Conservation (phyloP, 1,140 invertebrate species). For the Mactra quadrangularis region DNA sequence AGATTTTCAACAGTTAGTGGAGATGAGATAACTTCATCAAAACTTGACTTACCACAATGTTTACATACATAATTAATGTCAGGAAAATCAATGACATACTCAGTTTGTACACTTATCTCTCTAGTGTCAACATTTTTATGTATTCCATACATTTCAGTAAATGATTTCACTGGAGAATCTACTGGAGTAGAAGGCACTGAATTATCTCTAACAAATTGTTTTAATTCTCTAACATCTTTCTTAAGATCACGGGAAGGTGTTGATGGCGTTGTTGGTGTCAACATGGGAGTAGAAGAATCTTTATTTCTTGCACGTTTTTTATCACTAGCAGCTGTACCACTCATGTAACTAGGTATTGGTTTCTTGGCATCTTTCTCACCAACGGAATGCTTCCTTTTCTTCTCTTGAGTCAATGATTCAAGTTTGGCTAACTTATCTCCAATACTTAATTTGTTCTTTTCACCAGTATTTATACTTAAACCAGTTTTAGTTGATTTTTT, state of each 20-base stretch:
- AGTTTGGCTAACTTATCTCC: conserved; percentile 51
- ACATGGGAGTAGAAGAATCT: conserved; percentile 17
- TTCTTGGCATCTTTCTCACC: conserved; percentile 45
- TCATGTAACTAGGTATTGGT: conserved; percentile 51
- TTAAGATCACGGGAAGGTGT: conserved; percentile 30
- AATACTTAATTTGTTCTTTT: conserved; percentile 41
- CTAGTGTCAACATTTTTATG: background rate
- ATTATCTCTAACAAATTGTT: conserved; percentile 47
- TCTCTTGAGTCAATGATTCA: conserved; percentile 56
- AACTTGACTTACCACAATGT: conserved; percentile 57
- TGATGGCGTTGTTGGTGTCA: too few relatives aligned
- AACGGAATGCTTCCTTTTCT: conserved; percentile 49
- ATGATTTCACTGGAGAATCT: conserved; percentile 25
- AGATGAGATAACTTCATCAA: conserved; percentile 21
- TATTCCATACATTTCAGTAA: conserved; percentile 23
- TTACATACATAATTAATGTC: conserved; percentile 46
- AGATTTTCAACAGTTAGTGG: conserved; percentile 48
- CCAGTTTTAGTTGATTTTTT: background rate
- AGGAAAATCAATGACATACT: conserved; percentile 37
- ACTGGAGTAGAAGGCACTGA: conserved; percentile 46
- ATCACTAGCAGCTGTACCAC: conserved; percentile 51
- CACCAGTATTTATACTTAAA: background rate
- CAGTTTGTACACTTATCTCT: conserved; percentile 56
- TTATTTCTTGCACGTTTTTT: conserved; percentile 32
- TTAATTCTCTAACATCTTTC: conserved; percentile 55